Base-by-base conservation (phyloP, 23 tunicate species). In the Botrylloides violaceus region DNA sequence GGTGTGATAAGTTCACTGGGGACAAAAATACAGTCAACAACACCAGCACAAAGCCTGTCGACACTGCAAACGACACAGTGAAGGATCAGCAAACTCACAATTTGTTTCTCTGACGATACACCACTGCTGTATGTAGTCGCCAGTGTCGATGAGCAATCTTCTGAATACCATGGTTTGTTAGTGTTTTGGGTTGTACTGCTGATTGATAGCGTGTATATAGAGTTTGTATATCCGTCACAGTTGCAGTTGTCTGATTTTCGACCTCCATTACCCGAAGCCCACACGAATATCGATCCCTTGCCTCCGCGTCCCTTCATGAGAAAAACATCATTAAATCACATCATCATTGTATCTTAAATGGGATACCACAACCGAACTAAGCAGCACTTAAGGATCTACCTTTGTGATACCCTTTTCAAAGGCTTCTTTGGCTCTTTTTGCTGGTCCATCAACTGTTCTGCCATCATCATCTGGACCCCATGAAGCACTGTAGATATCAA, bases 381-480 rank as follows among this genome's bases (percentile, higher is more conserved):
- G n/a, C n/a, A n/a, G n/a, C n/a, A n/a, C n/a, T n/a, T n/a, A n/a
- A n/a, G n/a, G n/a, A 43, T 72, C 62, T 27, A 90, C 97, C 81
- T 66, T n/a, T 32, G 38, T 70, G 18, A 83, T 77, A 7, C 97
- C 97, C 4, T 79, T 66, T 21, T 29, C 37, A 66, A 90, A 90
- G 3, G 97, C 97, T 30, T 36, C 21, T 23, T 58, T 73, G 1
- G 99, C 99, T 65, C 71, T 28, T 31, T 70, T 75, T 18, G 96
- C 99, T 1, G 99, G 99, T 1, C 99, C 99, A 65, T 95, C 99
- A 26, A 95, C 99, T 1, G 99, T 95, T 32, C 81, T 55, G 0
- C 99, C 99, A 34, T 95, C 99, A 61, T 95, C 99, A 64, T 95
- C 99, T 3, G 99, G 99, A 1, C 99, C 99, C 99, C 99, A 95